Base-by-base conservation (phyloP, 2,888 invertebrate genomes). In the Parasteatoda lunata region DNA sequence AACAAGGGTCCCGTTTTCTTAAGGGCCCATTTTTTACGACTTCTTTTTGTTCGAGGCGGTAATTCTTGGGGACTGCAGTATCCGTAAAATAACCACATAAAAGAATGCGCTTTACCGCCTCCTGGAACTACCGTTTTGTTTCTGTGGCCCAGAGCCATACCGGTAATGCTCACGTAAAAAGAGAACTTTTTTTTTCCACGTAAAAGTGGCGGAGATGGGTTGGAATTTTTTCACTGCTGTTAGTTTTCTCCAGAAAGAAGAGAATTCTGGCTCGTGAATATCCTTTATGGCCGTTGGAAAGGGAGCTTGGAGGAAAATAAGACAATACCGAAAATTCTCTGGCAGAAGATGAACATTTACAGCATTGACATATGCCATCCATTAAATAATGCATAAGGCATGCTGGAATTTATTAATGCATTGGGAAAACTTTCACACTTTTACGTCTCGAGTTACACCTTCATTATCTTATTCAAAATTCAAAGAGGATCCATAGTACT, bases 21-120 rank as follows among this genome's bases (percentile, higher is more conserved):
- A 66, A 69, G 69, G 69, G 54, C 52, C 15, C n/a, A 47, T 68
- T 77, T 54, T 54, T 77, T 77, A 77, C 77, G 77, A 77, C 30
- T 68, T 52, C 49, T 59, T 75, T 75, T 49, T 4, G 48, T 54
- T 54, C 64, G 49, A 15, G 77, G 77, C 15, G 68, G 77, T 77
- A 77, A 77, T 77, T 54, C 77, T 52, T 45, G 64, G 65, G 47
- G 75, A 59, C 75, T 75, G 45, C 68, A 68, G 77, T 45, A 49
- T 68, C 77, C 77, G 77, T 77, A 77, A 77, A 77, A 52, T n/a
- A 52, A 68, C 69, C 69, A 49, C 77, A 77, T 77, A 77, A 77
- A 77, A 77, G 77, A 69, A 69, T 45, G 68, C 52, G 77, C 76
- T 49, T 71, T 51, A 71, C 71, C 77, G 49, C 51, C 13, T 54